Percentiles rank a stretch among this genome's conserved stretches.
Evolutionary conservation across 2,888 invertebrate species (phyloP).

Genomic region (Dorcus hopei): DNA sequence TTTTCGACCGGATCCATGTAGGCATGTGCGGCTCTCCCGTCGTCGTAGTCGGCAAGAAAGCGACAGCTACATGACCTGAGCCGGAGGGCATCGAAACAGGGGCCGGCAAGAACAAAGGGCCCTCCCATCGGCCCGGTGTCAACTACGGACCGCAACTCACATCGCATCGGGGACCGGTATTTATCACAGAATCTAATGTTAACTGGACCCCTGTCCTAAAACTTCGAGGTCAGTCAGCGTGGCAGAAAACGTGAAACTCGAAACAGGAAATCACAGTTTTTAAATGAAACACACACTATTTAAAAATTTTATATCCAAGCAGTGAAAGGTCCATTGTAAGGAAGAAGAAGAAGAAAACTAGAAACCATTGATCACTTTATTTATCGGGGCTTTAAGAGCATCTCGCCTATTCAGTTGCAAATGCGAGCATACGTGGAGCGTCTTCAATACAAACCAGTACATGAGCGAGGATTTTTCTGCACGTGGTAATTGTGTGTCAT

Average conservation of each 20-base stretch:
- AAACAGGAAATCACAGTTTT: too few species aligned
- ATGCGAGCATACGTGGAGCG: slow-evolving; percentile 14
- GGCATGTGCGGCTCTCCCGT: too few species aligned
- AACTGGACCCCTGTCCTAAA: slow-evolving; percentile 25
- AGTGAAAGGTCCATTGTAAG: slow-evolving; percentile 4
- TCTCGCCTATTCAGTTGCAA: slow-evolving; percentile 21
- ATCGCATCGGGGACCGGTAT: slow-evolving; percentile 33
- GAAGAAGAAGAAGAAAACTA: slow-evolving; percentile 9
- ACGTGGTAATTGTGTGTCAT: slow-evolving; percentile 22
- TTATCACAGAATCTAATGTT: slow-evolving; percentile 39
- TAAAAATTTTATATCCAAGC: background rate
- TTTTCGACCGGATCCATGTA: too few species aligned
- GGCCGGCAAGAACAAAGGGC: slow-evolving; percentile 38
- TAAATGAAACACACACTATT: too few species aligned
- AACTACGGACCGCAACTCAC: slow-evolving; percentile 28
- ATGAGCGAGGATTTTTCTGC: slow-evolving; percentile 15
- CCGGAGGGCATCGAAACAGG: slow-evolving; percentile 31
- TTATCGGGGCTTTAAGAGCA: slow-evolving; percentile 15
- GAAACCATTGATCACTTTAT: slow-evolving; percentile 18
- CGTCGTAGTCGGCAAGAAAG: background rate
- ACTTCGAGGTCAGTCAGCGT: slow-evolving; percentile 17
- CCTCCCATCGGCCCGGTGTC: slow-evolving; percentile 41
- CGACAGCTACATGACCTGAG: slow-evolving; percentile 19
- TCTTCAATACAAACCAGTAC: slow-evolving; percentile 15
- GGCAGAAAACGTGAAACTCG: slow-evolving; percentile 13